These are phyloP conservation scores for Synanthedon myopaeformis DNA, from an alignment of 2,888 invertebrate genomes.

Conservation along the genomic window DNA sequence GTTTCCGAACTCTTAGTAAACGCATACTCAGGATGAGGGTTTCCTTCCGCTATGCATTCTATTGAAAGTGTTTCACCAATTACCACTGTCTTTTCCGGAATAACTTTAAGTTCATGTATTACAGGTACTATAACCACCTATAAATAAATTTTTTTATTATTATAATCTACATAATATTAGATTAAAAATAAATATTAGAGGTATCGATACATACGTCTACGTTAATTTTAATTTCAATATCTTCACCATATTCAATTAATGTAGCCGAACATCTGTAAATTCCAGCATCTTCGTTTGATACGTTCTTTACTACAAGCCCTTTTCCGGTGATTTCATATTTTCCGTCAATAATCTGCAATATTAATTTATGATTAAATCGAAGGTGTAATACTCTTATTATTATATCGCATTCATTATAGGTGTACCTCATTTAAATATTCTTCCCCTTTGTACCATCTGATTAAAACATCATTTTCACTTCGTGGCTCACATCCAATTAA, in stretches of 20 bases:
- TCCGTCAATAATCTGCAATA: slow-evolving; percentile 26
- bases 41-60: slow-evolving; percentile 39
- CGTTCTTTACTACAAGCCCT: slow-evolving; percentile 29
- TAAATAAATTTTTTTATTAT: not conserved
- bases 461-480: slow-evolving; percentile 24
- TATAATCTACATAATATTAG: not conserved
- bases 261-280: slow-evolving; percentile 24
- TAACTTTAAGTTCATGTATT: slow-evolving; percentile 22
- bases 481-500: slow-evolving; percentile 35
- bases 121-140: slow-evolving; percentile 39
- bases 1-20: slow-evolving; percentile 33
- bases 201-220: slow-evolving; percentile 17
- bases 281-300: slow-evolving; percentile 23
- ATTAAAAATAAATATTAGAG: too few relatives aligned
- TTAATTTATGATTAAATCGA: not conserved
- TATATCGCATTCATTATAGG: not conserved
- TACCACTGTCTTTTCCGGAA: slow-evolving; percentile 21
- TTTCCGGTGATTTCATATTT: slow-evolving; percentile 30
- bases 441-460: slow-evolving; percentile 37
- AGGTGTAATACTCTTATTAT: too few relatives aligned
- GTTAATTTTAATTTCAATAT: slow-evolving; percentile 19
- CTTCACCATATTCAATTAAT: slow-evolving; percentile 21
- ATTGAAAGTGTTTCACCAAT: slow-evolving; percentile 27
- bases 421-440: slow-evolving; percentile 23
- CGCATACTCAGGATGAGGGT: slow-evolving; percentile 32